Conservation (phyloP, 2,797 vertebrate genomes). For the Pitangus sulphuratus region DNA sequence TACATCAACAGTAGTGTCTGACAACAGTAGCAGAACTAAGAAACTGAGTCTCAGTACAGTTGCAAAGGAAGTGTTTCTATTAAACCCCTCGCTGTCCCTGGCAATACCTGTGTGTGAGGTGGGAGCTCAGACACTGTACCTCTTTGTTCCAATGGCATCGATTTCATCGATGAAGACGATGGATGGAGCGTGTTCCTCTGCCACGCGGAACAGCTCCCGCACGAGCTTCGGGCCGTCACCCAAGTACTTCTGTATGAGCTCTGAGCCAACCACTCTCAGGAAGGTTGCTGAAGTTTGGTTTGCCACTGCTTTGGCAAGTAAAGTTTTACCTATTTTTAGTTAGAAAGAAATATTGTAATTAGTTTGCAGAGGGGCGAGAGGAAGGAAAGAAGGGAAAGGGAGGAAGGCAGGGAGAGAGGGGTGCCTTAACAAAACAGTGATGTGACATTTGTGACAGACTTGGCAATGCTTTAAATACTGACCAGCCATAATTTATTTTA, state of each 20-base stretch:
- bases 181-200: constrained; percentile 92
- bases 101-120: accelerated
- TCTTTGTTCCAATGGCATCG: constrained; percentile 95
- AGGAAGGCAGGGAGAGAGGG: background rate
- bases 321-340: constrained; percentile 87
- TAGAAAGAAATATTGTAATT: background rate
- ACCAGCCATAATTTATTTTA: background rate
- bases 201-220: constrained; percentile 92
- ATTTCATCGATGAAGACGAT: constrained; percentile 98
- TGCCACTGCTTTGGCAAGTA: constrained; percentile 95
- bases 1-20: no score
- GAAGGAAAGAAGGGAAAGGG: no score
- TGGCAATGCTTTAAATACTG: background rate
- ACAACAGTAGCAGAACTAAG: background rate
- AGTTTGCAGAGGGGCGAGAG: accelerated
- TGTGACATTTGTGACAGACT: background rate
- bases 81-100: accelerated
- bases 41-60: accelerated
- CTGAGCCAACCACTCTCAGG: constrained; percentile 93
- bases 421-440: background rate
- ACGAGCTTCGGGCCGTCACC: constrained; percentile 95
- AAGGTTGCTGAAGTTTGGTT: constrained; percentile 98
- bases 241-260: constrained; percentile 96
- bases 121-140: constrained; percentile 65
- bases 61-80: background rate